Evolutionary conservation across 1,140 invertebrate species (phyloP).

Genomic region (Metaphire vulgaris): DNA sequence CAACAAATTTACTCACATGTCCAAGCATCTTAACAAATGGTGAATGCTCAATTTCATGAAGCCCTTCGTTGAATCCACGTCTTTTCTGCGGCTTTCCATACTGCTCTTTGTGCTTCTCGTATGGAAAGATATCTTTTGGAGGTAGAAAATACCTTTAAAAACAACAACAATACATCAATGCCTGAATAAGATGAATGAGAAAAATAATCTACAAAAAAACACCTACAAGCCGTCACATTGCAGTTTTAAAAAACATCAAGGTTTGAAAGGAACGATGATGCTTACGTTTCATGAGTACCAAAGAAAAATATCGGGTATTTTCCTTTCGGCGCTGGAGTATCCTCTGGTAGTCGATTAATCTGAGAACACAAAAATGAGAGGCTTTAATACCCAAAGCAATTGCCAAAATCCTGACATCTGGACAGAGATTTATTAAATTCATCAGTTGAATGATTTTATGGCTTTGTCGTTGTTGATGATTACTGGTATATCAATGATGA

Average conservation of each 20-base stretch:
- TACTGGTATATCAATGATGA: no score
- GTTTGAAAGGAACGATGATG: conserved; percentile 32
- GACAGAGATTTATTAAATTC: no score
- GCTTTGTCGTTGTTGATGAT: no score
- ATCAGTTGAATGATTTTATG: no score
- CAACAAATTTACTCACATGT: neutral
- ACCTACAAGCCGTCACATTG: neutral
- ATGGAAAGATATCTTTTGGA: conserved; percentile 55
- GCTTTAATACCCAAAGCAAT: no score
- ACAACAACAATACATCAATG: conserved; percentile 48
- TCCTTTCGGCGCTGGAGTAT: conserved; percentile 58
- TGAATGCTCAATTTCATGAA: conserved; percentile 61
- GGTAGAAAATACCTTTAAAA: conserved; percentile 52
- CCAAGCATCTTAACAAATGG: conserved; percentile 41
- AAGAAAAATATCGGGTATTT: conserved; percentile 89
- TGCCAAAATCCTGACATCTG: no score
- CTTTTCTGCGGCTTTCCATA: conserved; percentile 60
- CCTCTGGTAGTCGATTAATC: conserved; percentile 64
- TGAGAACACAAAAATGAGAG: no score
- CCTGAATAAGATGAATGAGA: neutral
- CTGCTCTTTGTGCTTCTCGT: conserved; percentile 62
- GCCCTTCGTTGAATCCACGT: conserved; percentile 63
- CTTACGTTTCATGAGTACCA: conserved; percentile 87
- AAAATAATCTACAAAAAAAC: neutral
- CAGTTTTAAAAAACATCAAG: neutral